Conservation (phyloP, 1,140 invertebrate genomes). For the Laodelphax striatellus region DNA sequence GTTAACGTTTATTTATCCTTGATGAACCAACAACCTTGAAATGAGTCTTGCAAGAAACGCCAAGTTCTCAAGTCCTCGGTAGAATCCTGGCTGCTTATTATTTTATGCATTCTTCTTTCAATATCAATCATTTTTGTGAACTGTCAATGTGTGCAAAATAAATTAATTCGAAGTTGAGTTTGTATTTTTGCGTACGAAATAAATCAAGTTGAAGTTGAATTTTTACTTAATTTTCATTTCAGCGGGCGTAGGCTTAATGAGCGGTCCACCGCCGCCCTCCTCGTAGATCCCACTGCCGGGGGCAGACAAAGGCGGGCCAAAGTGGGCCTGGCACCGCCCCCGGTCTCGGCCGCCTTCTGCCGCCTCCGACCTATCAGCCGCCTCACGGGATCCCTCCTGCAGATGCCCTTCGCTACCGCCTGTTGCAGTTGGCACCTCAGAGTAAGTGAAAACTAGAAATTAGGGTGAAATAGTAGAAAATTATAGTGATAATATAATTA, state of each 20-base stretch:
- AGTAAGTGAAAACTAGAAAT: not conserved
- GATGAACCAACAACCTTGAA: too few relatives aligned
- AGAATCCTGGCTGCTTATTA: too few relatives aligned
- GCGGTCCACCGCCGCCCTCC: conserved; percentile 21
- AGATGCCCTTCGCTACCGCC: conserved; percentile 17
- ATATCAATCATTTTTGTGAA: too few relatives aligned
- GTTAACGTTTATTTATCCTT: too few relatives aligned
- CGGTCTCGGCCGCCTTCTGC: conserved; percentile 32
- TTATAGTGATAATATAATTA: not conserved
- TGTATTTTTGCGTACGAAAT: too few relatives aligned
- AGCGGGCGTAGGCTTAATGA: conserved; percentile 19
- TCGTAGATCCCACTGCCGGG: conserved; percentile 32
- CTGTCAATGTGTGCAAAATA: too few relatives aligned
- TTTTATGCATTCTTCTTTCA: too few relatives aligned
- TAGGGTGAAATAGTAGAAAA: not conserved
- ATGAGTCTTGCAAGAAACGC: too few relatives aligned
- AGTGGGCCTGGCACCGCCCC: conserved; percentile 23
- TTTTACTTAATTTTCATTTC: too few relatives aligned
- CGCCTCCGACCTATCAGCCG: conserved; percentile 30
- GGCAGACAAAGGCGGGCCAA: conserved; percentile 5
- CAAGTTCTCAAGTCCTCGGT: too few relatives aligned
- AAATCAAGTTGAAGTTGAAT: too few relatives aligned
- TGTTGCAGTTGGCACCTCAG: conserved; percentile 2
- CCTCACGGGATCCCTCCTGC: conserved; percentile 12
- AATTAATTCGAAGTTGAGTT: too few relatives aligned